These are phyloP conservation scores for Protophormia terraenovae DNA, from an alignment of 2,888 invertebrate species.

Conservation along the genomic window DNA sequence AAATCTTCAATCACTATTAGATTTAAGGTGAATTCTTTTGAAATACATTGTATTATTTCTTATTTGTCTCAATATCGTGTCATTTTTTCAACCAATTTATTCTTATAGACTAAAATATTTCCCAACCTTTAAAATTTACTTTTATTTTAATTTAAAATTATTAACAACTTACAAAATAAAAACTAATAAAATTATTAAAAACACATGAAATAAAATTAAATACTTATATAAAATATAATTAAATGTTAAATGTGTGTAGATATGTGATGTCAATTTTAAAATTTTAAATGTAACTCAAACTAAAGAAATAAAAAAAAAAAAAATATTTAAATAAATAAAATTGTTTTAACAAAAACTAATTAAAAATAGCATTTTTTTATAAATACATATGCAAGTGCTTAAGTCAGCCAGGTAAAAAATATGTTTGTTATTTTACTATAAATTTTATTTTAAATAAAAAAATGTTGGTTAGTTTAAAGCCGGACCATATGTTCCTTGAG, in stretches of 20 bases:
- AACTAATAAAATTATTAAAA: slow-evolving; percentile 3
- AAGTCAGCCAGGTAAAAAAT: neutral
- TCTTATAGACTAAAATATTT: too few relatives aligned
- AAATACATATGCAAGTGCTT: too few relatives aligned
- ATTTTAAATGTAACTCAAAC: slow-evolving; percentile 66
- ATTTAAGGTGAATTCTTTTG: too few relatives aligned
- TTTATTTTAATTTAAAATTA: slow-evolving; percentile 11
- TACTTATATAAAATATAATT: slow-evolving; percentile 41
- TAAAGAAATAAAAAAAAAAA: slow-evolving; percentile 36
- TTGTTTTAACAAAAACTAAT: slow-evolving; percentile 60
- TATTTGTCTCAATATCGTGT: too few relatives aligned
- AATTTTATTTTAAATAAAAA: neutral
- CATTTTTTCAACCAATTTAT: neutral
- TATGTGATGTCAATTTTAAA: slow-evolving; percentile 68
- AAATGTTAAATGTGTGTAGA: slow-evolving; percentile 67
- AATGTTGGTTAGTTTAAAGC: neutral
- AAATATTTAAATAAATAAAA: slow-evolving; percentile 51
- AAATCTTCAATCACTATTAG: too few relatives aligned
- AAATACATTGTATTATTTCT: too few relatives aligned
- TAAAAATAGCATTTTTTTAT: slow-evolving; percentile 18
- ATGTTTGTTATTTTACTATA: neutral
- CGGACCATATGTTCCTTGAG: neutral
- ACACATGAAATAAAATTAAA: slow-evolving; percentile 13
- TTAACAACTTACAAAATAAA: neutral
- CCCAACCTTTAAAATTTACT: neutral